These are phyloP conservation scores for Idaea aversata DNA, from an alignment of 2,888 invertebrate species.

Conservation along the genomic window DNA sequence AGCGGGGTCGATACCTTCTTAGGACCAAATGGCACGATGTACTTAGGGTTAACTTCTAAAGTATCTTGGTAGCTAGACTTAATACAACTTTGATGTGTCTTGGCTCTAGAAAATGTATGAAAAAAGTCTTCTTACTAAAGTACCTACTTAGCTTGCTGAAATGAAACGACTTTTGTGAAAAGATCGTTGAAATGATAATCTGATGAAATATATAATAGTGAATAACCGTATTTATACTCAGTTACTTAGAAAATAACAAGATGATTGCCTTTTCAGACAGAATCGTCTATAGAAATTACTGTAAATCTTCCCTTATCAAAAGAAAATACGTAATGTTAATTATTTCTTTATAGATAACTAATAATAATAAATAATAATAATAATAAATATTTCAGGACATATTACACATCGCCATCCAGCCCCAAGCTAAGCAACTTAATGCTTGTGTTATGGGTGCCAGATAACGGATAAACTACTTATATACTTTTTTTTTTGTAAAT, in stretches of 20 bases:
- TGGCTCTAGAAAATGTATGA: conserved; percentile 5
- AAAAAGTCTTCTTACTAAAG: not conserved
- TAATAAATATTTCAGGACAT: too few species aligned
- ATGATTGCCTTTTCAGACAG: not conserved
- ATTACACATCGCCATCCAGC: too few species aligned
- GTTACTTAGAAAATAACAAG: not conserved
- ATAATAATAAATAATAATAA: too few species aligned
- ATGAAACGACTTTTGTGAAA: not conserved
- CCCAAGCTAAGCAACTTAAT: too few species aligned
- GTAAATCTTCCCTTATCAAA: not conserved
- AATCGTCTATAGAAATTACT: not conserved
- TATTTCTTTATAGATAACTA: too few species aligned
- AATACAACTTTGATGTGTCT: not conserved
- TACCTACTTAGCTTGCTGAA: not conserved
- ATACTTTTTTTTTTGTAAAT: too few species aligned
- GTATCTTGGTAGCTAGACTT: not conserved
- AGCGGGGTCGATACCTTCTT: conserved; percentile 12
- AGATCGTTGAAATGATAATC: not conserved
- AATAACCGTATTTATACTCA: not conserved
- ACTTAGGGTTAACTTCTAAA: conserved; percentile 3
- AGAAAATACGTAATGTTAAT: too few species aligned
- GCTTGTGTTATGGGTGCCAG: too few species aligned
- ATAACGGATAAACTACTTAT: too few species aligned
- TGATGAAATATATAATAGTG: not conserved
- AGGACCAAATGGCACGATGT: conserved; percentile 14